These are phyloP conservation scores for Allygus modestus DNA, from an alignment of 2,888 invertebrate genomes.

Conservation along the genomic window DNA sequence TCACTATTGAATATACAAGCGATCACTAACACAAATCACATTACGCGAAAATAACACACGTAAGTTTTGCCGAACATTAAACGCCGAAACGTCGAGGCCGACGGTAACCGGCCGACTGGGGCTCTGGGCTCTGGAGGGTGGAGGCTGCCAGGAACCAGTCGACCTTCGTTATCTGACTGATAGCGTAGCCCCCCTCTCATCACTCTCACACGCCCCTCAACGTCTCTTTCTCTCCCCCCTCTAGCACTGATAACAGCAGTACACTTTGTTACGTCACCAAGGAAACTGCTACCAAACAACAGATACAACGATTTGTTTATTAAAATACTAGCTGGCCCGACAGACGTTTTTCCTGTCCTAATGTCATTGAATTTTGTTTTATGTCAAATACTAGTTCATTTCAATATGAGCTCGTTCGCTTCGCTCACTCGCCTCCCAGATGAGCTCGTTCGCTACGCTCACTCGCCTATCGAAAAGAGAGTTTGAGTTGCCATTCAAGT, in stretches of 20 bases:
- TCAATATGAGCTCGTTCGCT: too few relatives aligned
- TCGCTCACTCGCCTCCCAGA: too few relatives aligned
- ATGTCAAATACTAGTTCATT: too few relatives aligned
- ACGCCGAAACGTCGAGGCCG: background rate
- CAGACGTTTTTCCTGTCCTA: too few relatives aligned
- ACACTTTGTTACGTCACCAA: too few relatives aligned
- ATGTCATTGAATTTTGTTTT: too few relatives aligned
- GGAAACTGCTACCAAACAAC: too few relatives aligned
- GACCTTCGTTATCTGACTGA: constrained; percentile 30
- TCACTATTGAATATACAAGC: background rate
- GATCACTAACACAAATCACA: background rate
- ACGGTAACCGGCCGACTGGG: constrained; percentile 32
- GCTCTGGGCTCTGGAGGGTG: background rate
- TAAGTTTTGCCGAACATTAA: background rate
- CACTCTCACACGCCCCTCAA: background rate
- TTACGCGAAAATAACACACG: background rate
- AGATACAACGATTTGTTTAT: too few relatives aligned
- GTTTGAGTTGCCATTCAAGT: too few relatives aligned
- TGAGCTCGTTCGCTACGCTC: too few relatives aligned
- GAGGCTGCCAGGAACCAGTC: background rate
- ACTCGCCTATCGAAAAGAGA: too few relatives aligned
- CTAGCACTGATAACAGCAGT: background rate
- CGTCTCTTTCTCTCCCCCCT: background rate
- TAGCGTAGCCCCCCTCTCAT: background rate
- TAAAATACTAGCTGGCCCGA: too few relatives aligned